A percentile compares a stretch with the other conserved stretches of the same genome.
Evolutionary conservation across 2,797 vertebrate species (phyloP).

Genomic region (Ceyx erithaca): DNA sequence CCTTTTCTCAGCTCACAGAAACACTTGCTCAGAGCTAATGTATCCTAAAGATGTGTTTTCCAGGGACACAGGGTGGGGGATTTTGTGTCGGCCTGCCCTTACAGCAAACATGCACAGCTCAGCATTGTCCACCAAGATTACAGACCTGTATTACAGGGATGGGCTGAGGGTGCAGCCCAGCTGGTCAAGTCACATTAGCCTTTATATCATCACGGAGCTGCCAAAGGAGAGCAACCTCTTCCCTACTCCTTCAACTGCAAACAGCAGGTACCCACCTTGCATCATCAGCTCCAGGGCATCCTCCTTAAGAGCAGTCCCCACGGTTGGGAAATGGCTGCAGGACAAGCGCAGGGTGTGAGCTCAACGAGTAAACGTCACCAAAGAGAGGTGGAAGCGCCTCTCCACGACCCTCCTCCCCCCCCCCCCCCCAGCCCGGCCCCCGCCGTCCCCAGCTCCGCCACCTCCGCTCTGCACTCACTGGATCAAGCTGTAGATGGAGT

Average conservation of each 20-base stretch:
- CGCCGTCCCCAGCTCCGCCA: rapidly evolving
- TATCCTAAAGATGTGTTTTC: not conserved
- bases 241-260: no score
- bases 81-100: slow-evolving; percentile 89
- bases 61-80: not conserved
- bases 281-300: slow-evolving; percentile 88
- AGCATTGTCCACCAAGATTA: slow-evolving; percentile 89
- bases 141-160: slow-evolving; percentile 80
- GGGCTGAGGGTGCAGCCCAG: slow-evolving; percentile 62
- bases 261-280: slow-evolving; percentile 79
- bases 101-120: slow-evolving; percentile 85
- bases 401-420: no score
- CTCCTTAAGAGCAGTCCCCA: slow-evolving; percentile 85
- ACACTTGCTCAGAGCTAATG: slow-evolving; percentile 34
- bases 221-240: not conserved
- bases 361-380: rapidly evolving
- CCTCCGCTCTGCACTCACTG: slow-evolving; percentile 81
- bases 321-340: slow-evolving; percentile 83
- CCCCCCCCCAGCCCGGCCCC: not conserved
- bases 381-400: rapidly evolving
- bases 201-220: slow-evolving; percentile 86
- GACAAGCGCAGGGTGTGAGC: not conserved
- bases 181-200: slow-evolving; percentile 86
- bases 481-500: slow-evolving; percentile 88
- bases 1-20: not conserved